Evolutionary conservation across 1,140 invertebrate species (phyloP).

Genomic region (Mercenaria mercenaria): DNA sequence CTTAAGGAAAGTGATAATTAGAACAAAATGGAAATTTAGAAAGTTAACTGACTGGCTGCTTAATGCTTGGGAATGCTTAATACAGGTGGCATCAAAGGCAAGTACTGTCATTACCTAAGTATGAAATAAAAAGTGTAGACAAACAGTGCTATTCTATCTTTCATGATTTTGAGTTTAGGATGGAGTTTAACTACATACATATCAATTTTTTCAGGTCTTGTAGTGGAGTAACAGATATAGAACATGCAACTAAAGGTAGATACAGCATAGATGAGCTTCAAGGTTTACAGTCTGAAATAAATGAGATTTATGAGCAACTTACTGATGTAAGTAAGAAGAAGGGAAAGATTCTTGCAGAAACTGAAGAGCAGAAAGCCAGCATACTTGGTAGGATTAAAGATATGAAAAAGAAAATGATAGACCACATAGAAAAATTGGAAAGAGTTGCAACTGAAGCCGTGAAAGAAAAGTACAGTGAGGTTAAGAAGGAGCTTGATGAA

Average conservation of each 20-base stretch:
- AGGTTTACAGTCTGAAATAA: not conserved
- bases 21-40: no score
- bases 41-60: no score
- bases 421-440: not conserved
- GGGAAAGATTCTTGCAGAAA: not conserved
- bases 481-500: not conserved
- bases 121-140: no score
- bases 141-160: no score
- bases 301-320: not conserved
- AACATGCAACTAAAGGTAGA: not conserved
- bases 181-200: no score
- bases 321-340: not conserved
- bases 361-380: not conserved
- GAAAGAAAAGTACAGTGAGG: not conserved
- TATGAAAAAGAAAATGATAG: not conserved
- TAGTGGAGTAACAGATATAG: not conserved
- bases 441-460: not conserved
- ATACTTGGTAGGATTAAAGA: not conserved
- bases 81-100: no score
- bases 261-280: not conserved
- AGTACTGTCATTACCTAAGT: no score
- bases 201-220: not conserved
- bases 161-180: no score
- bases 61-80: no score
- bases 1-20: no score